phyloP scores from a whole-genome alignment of 2,888 invertebrate genomes.

The Epiperipatus broadwayi region DNA sequence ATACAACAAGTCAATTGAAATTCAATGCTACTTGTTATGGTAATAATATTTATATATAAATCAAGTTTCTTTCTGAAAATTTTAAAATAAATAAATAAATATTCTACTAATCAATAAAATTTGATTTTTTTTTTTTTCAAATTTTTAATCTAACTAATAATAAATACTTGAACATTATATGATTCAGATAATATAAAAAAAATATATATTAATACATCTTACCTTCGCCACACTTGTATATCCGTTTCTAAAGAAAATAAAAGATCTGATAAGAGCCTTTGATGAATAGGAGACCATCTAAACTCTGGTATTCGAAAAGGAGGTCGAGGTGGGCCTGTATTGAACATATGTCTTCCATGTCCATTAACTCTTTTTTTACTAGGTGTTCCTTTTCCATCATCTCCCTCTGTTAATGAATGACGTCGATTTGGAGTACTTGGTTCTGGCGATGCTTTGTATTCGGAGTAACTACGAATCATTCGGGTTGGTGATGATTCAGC shows the following conservation, averaged over 20 bases:
- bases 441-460: too few relatives aligned
- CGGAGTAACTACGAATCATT: too few relatives aligned
- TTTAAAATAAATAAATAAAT: too few relatives aligned
- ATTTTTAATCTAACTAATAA: too few relatives aligned
- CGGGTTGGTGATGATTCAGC: too few relatives aligned
- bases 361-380: conserved; percentile 12
- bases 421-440: conserved; percentile 14
- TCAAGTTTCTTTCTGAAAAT: too few relatives aligned
- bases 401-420: conserved; percentile 9
- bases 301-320: conserved; percentile 98
- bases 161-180: too few relatives aligned
- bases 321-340: conserved; percentile 73
- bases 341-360: conserved; percentile 59
- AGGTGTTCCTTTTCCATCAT: background rate
- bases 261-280: conserved; percentile 81
- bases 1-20: too few relatives aligned
- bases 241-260: conserved; percentile 91
- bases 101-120: too few relatives aligned
- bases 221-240: conserved; percentile 69
- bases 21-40: too few relatives aligned
- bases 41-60: too few relatives aligned
- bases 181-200: background rate
- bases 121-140: conserved; percentile 1
- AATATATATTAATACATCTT: conserved; percentile 17
- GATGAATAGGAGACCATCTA: conserved; percentile 97